Evolutionary conservation across 2,113 vertebrate genomes (phyloP), one percentile per base, ranked within the genome.

Genomic region (Esox niger): DNA sequence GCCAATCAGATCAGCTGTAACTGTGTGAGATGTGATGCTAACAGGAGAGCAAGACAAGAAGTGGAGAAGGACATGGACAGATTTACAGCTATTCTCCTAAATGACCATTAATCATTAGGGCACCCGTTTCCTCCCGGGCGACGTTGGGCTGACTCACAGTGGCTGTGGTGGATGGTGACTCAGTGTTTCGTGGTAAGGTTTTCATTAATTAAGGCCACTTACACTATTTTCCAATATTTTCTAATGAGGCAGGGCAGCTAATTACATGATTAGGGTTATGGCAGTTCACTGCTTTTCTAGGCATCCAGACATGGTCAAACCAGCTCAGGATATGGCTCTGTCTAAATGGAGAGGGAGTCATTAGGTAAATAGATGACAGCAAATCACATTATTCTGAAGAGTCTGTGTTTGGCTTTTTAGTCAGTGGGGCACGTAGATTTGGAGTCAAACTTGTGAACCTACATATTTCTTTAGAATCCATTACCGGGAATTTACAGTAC

Each of bases 191-290:
- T 70, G 68, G 76, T 82, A 82, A 88, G 70, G 66, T 68, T 84
- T 76, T 85, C 79, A 88, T 87, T 88, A 88, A 88, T 90, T 88
- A 81, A 74, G 71, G 69, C 83, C 86, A 89, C 85, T 89, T 89
- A 88, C 83, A 77, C 71, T 52, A 80, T 88, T 88, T 88, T 88
- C 87, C 88, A 87, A 84, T 81, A 81, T 79, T 89, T 89, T 88
- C 80, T 88, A 87, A 88, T 87, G 86, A 88, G 84, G 85, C 80
- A 84, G 80, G 83, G 84, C 82, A 76, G 62, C 79, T 85, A 87
- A 86, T 88, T 88, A 85, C 83, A 74, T 86, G 84, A 89, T 88
- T 84, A 81, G 73, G 38, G 78, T 80, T 85, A 80, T 89, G 87
- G 86, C 88, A 84, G 82, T 52, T 15, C 67, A 1, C 1, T 88